A percentile compares a stretch with the other conserved stretches of the same genome.
phyloP scores from a whole-genome alignment of 1,140 invertebrate genomes.

The Ceratosolen solmsi region DNA sequence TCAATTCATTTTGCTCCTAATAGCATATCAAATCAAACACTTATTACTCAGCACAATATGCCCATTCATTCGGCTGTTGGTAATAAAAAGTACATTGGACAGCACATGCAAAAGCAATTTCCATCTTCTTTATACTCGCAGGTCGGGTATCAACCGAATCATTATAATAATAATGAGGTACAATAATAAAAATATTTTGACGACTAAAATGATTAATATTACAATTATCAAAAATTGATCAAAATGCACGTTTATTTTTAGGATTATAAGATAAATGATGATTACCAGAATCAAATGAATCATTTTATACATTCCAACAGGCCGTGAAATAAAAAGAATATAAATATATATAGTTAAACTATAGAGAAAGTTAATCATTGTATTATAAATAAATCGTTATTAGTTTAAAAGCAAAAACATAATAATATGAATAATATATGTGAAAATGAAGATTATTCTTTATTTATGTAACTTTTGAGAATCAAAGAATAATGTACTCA shows the following conservation, averaged over 20 bases:
- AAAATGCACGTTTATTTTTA: conserved; percentile 14
- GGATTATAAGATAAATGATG: conserved; percentile 36
- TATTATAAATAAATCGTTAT: conserved; percentile 29
- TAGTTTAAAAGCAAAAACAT: too few relatives aligned
- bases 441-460: conserved; percentile 28
- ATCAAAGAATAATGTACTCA: background rate
- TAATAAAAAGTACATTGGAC: conserved; percentile 29
- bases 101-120: conserved; percentile 6
- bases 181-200: background rate
- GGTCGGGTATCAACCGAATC: conserved; percentile 31
- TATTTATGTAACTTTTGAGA: conserved; percentile 31
- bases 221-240: background rate
- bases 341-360: conserved; percentile 7
- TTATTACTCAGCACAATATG: conserved; percentile 9
- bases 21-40: background rate
- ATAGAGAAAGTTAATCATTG: conserved; percentile 41
- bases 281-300: conserved; percentile 36
- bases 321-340: conserved; percentile 5
- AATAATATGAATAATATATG: conserved; percentile 26
- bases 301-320: conserved; percentile 25
- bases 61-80: background rate
- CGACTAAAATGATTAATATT: too few relatives aligned
- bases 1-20: conserved; percentile 15
- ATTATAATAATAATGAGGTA: conserved; percentile 38
- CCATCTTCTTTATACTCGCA: conserved; percentile 25